A percentile compares a stretch with the other conserved stretches of the same genome.
Conservation (phyloP, 2,113 vertebrate species). For the Hippolais icterina region DNA sequence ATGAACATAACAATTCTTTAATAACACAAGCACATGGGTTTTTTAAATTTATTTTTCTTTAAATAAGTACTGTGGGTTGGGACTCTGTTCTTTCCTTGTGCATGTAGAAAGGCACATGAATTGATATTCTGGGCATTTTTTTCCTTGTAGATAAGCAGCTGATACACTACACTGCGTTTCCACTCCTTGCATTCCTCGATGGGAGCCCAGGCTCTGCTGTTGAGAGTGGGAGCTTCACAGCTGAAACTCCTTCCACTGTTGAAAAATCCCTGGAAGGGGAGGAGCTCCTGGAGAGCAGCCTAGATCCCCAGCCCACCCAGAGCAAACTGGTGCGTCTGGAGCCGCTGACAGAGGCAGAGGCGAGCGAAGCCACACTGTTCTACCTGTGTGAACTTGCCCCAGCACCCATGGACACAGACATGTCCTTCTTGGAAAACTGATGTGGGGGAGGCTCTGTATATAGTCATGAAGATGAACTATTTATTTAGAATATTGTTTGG, state of each 20-base stretch:
- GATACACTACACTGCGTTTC: constrained; percentile 91
- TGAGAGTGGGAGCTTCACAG: constrained; percentile 49
- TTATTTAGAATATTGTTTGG: constrained; percentile 83
- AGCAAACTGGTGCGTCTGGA: constrained; percentile 91
- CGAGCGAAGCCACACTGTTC: constrained; percentile 89
- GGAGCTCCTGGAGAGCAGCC: constrained; percentile 79
- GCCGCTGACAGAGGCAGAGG: constrained; percentile 91
- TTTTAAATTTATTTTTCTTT: not conserved
- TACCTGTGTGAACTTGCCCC: constrained; percentile 90
- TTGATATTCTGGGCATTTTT: not conserved
- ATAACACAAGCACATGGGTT: not conserved
- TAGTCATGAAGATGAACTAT: constrained; percentile 84
- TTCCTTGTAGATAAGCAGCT: constrained; percentile 84
- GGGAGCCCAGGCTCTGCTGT: constrained; percentile 75
- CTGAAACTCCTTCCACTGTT: constrained; percentile 44
- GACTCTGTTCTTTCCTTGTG: not conserved
- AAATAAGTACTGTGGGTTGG: not conserved
- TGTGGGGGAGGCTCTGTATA: constrained; percentile 65
- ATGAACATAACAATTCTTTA: not conserved
- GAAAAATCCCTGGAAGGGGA: constrained; percentile 73
- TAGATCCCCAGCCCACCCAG: constrained; percentile 71
- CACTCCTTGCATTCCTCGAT: constrained; percentile 89
- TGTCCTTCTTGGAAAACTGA: constrained; percentile 78
- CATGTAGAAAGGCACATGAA: not conserved
- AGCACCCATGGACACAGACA: constrained; percentile 77